Conservation (phyloP, 37 sponge, comb jelly and placozoan species). For the Dysidea cf. avara region DNA sequence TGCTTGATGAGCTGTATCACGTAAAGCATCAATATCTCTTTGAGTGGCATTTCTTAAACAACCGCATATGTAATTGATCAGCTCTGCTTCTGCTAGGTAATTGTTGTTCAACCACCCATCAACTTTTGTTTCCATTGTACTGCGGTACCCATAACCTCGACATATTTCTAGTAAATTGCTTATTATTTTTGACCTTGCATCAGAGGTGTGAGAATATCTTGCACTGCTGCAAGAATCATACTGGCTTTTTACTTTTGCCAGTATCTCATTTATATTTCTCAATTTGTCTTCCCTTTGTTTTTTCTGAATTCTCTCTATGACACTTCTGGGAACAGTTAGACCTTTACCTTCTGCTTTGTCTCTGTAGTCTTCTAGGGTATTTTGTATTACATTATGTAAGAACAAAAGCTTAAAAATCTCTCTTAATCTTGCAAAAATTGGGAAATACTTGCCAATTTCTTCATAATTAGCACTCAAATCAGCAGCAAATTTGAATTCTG, state of each 20-base stretch:
- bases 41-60: too few relatives aligned
- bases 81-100: too few relatives aligned
- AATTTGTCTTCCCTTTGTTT: not conserved
- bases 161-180: too few relatives aligned
- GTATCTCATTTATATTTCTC: not conserved
- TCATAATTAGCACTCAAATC: slow-evolving; percentile 58
- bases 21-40: too few relatives aligned
- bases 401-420: slow-evolving; percentile 58
- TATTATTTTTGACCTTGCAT: too few relatives aligned
- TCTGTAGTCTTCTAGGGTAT: slow-evolving; percentile 10
- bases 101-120: too few relatives aligned
- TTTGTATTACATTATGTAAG: not conserved
- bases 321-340: slow-evolving; percentile 1
- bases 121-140: too few relatives aligned
- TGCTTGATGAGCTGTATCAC: too few relatives aligned
- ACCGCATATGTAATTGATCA: too few relatives aligned
- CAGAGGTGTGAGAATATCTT: too few relatives aligned
- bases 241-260: not conserved
- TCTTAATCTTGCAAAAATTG: slow-evolving; percentile 58
- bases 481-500: slow-evolving; percentile 61
- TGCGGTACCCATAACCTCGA: too few relatives aligned
- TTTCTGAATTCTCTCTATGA: not conserved
- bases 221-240: too few relatives aligned
- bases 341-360: not conserved
- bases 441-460: slow-evolving; percentile 47